phyloP scores from a whole-genome alignment of 2,797 vertebrate genomes.

The Ara ararauna region DNA sequence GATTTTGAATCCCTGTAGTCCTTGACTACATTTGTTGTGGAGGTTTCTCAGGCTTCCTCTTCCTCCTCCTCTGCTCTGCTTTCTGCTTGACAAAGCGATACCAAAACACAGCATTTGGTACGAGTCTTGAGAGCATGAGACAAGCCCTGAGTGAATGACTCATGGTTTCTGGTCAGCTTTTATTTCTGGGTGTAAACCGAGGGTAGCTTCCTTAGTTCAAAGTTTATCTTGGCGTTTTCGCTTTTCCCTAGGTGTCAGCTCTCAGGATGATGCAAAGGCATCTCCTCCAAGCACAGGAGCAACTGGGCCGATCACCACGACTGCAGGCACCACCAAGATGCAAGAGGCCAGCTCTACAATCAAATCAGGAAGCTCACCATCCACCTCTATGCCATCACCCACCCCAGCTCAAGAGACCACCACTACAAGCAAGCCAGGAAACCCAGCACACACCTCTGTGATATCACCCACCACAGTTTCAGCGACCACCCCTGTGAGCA shows the following conservation, averaged over 20 bases:
- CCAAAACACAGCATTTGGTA: background rate
- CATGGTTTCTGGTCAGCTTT: background rate
- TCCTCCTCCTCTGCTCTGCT: background rate
- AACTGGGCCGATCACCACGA: accelerated
- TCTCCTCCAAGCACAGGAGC: accelerated
- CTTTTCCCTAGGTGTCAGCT: constrained; percentile 22
- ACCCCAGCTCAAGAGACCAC: accelerated
- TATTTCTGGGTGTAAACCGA: background rate
- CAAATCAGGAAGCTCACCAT: accelerated
- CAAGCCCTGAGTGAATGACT: background rate
- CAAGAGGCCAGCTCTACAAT: accelerated
- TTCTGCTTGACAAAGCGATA: background rate
- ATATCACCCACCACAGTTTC: accelerated
- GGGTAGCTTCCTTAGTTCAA: background rate
- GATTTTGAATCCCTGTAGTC: background rate
- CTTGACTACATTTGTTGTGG: accelerated
- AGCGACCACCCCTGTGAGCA: accelerated
- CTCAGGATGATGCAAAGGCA: accelerated
- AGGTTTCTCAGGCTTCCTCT: background rate
- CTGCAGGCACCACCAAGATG: accelerated
- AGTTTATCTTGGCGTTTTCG: background rate
- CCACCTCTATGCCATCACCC: accelerated
- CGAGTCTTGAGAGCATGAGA: background rate
- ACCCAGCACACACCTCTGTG: accelerated
- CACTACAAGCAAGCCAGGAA: accelerated